Conservation (phyloP, 2,888 invertebrate species). For the Metallyticus violacea region DNA sequence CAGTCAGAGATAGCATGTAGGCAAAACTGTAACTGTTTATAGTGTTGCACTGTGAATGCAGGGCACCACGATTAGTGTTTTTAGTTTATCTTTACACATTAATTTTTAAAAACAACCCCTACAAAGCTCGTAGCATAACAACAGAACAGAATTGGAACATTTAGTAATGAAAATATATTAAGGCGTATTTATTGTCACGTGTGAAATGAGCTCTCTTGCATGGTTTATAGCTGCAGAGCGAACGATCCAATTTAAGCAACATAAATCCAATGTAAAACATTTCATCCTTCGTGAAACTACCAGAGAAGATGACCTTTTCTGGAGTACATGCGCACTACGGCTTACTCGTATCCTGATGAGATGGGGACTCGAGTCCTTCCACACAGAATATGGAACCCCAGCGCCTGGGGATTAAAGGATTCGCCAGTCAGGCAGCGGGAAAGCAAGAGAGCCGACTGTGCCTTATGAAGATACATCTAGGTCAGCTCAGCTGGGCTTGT, state of each 20-base stretch:
- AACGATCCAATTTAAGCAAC: not conserved
- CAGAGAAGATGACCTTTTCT: not conserved
- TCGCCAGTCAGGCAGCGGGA: not conserved
- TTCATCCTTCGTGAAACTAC: no score
- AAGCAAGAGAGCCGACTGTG: not conserved
- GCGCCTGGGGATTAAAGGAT: not conserved
- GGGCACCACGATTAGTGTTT: no score
- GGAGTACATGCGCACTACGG: not conserved
- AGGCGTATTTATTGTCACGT: no score
- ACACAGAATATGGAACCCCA: not conserved
- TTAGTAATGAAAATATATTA: no score
- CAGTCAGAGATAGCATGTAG: no score
- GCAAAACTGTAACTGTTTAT: no score
- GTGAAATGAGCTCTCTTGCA: not conserved
- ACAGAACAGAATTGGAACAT: no score
- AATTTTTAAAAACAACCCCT: no score
- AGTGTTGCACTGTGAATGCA: no score
- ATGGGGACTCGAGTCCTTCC: not conserved
- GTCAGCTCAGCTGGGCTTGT: not conserved
- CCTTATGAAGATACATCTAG: not conserved
- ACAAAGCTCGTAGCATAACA: no score
- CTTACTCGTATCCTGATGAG: not conserved
- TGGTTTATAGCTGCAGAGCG: not conserved
- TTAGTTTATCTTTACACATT: no score
- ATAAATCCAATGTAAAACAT: not conserved